Evolutionary conservation across 37 sponge, comb jelly and placozoan species (phyloP), one percentile per base, ranked within the genome.

Genomic region (Corticium candelabrum): DNA sequence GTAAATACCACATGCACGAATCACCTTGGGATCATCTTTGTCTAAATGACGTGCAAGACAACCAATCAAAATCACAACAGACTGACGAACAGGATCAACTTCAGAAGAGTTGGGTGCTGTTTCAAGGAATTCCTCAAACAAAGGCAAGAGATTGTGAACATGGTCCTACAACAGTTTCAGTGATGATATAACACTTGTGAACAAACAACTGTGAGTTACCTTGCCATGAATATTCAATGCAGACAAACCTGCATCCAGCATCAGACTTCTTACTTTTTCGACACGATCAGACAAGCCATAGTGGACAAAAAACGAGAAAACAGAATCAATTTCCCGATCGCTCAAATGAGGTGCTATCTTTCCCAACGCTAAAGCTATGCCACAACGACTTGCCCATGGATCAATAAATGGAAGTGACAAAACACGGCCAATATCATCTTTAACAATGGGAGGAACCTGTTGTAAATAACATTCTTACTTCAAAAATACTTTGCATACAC

Each of bases 1-100:
- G 31, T 4, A 29, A 15, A 34, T 7, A 29, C 73, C 5, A 4
- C 56, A 43, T 35, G 29, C 5, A 70, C 31, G 11, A 50, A 37
- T 32, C 34, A 93, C 97, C 85, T 94, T 95, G 7, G 89, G 86
- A 76, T 90, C 90, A 1, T 84, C 78, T 43, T 88, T 85, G 43
- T 90, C 83, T 77, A 99, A 78, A 78, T 95, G 93, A 34, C 88
- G 87, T n/a, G 99, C 99, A 5, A 99, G 87, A 11, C 93, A 87
- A 0, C 93, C 99, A 90, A 92, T 95, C 68, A 99, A 68, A 4
- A 99, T 88, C n/a, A 99, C 86, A 11, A 90, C 76, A 7, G 89
- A 86, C 78, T 92, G 93, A 68, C 94, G 74, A 1, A 90, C 80
- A 0, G 75, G 73, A 74, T 99, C 99, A 30, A 77, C 69, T 41